Evolutionary conservation across 1,140 invertebrate species (phyloP).

Genomic region (Drosophila parvula): DNA sequence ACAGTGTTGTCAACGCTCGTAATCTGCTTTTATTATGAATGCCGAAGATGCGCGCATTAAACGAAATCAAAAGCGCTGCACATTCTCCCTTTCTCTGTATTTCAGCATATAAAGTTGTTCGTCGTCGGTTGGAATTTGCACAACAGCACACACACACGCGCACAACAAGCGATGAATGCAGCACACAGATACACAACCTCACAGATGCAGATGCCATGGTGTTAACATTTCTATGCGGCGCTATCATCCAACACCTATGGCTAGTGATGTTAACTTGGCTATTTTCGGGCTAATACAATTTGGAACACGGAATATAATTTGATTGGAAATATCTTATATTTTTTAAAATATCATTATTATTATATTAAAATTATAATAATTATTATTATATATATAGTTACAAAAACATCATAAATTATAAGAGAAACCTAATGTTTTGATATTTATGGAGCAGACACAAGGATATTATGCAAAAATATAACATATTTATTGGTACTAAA

Average conservation of each 20-base stretch:
- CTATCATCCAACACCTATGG: slow-evolving; percentile 62
- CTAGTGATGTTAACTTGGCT: slow-evolving; percentile 11
- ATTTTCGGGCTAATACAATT: not conserved
- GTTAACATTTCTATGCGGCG: slow-evolving; percentile 75
- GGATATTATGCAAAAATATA: too few species aligned
- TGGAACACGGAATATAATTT: too few species aligned
- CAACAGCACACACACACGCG: slow-evolving; percentile 35
- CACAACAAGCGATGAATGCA: slow-evolving; percentile 14
- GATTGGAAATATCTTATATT: too few species aligned
- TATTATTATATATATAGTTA: too few species aligned
- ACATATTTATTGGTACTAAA: too few species aligned
- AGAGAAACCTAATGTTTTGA: too few species aligned
- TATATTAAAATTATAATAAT: too few species aligned
- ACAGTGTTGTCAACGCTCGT: slow-evolving; percentile 75
- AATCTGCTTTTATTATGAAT: slow-evolving; percentile 76
- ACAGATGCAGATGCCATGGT: slow-evolving; percentile 36
- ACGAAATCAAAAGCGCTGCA: slow-evolving; percentile 71
- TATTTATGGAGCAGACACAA: too few species aligned
- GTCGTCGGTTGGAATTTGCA: slow-evolving; percentile 57
- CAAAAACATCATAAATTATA: too few species aligned
- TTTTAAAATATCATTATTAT: too few species aligned
- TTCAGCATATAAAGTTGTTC: slow-evolving; percentile 70
- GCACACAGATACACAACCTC: slow-evolving; percentile 25
- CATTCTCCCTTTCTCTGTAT: slow-evolving; percentile 40
- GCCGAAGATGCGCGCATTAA: slow-evolving; percentile 55